Conservation (phyloP, 2,797 vertebrate species). For the Atherinosoma microstoma region DNA sequence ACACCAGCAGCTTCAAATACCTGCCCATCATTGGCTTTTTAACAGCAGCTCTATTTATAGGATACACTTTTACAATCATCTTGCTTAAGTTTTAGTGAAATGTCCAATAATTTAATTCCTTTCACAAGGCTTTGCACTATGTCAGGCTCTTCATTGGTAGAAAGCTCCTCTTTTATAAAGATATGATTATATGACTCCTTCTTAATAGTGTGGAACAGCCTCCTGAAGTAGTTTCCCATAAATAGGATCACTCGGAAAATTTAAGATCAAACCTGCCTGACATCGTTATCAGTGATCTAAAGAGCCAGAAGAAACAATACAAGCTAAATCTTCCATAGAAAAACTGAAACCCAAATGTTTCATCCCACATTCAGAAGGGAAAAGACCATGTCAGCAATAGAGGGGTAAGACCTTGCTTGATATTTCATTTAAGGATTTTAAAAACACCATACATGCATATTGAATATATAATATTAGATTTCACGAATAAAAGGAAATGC, state of each 20-base stretch:
- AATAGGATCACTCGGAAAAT: neutral
- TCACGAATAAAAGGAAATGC: neutral
- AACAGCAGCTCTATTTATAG: neutral
- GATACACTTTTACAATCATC: no score
- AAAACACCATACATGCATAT: neutral
- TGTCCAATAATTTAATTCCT: no score
- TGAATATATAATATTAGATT: neutral
- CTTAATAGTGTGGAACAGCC: neutral
- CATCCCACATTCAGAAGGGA: no score
- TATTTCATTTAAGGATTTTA: neutral
- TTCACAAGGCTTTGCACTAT: no score
- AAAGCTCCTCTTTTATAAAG: neutral
- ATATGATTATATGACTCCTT: no score
- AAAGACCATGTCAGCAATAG: neutral
- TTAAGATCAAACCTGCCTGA: neutral
- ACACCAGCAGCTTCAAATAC: neutral
- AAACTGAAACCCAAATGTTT: neutral
- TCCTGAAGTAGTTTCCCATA: neutral
- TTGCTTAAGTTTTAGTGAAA: no score
- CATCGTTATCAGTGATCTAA: neutral
- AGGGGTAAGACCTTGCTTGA: neutral
- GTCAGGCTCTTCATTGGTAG: neutral
- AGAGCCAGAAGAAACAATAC: neutral
- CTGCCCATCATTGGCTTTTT: neutral
- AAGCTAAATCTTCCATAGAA: neutral